These are phyloP conservation scores for Halocaridina rubra DNA, from an alignment of 2,888 invertebrate species.

Conservation along the genomic window DNA sequence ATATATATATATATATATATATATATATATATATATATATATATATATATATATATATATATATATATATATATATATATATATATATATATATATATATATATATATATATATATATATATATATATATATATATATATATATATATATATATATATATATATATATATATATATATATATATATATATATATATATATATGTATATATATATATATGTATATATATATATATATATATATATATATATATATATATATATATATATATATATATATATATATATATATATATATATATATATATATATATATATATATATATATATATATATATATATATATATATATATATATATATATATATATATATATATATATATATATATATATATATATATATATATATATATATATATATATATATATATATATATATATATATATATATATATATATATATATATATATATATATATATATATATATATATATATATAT, in stretches of 20 bases:
- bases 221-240: background rate
- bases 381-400: background rate
- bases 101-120: background rate
- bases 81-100: background rate
- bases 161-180: background rate
- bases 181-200: background rate
- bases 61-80: conserved; percentile 7
- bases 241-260: background rate
- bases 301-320: background rate
- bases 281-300: background rate
- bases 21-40: too few relatives aligned
- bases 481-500: background rate
- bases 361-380: background rate
- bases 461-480: background rate
- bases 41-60: too few relatives aligned
- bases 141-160: background rate
- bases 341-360: background rate
- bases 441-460: background rate
- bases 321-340: background rate
- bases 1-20: too few relatives aligned
- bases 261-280: background rate
- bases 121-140: background rate
- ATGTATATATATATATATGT: background rate
- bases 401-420: background rate
- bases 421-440: background rate